Conservation (phyloP, 1,140 invertebrate species). For the Drosophila tsacasi region DNA sequence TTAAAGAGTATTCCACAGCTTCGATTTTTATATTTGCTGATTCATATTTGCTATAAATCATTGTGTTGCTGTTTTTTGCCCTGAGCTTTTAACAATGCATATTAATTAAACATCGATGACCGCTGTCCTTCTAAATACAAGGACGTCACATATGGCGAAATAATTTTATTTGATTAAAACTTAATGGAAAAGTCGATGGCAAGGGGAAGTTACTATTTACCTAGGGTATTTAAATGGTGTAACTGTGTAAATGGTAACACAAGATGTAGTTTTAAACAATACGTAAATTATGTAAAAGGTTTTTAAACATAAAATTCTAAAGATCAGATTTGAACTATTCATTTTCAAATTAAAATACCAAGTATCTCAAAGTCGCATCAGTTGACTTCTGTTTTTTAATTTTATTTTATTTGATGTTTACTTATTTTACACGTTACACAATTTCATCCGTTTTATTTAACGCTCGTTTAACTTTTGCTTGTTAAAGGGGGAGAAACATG, state of each 20-base stretch:
- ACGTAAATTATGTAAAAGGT: too few relatives aligned
- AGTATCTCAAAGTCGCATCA: constrained; percentile 5
- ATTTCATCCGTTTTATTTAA: constrained; percentile 34
- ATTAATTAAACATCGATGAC: constrained; percentile 55
- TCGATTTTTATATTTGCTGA: neutral
- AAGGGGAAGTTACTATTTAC: neutral
- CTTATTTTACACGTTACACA: constrained; percentile 43
- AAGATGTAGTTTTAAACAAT: too few relatives aligned
- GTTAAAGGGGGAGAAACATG: constrained; percentile 27
- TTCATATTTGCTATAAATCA: constrained; percentile 12
- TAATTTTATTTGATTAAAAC: constrained; percentile 30
- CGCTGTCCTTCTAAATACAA: constrained; percentile 44
- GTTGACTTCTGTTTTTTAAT: neutral
- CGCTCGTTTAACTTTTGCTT: constrained; percentile 47
- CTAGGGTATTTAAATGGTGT: neutral
- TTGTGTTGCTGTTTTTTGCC: constrained; percentile 28
- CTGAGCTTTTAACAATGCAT: constrained; percentile 70
- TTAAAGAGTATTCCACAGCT: neutral
- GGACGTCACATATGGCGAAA: constrained; percentile 35
- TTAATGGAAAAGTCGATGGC: constrained; percentile 1
- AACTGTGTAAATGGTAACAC: neutral
- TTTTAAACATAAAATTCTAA: neutral
- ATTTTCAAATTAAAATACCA: neutral
- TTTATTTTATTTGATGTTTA: constrained; percentile 17
- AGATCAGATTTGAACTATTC: neutral